A percentile compares a stretch with the other conserved stretches of the same genome.
phyloP scores from a whole-genome alignment of 2,888 invertebrate genomes.

The Cacoxenus indagator region DNA sequence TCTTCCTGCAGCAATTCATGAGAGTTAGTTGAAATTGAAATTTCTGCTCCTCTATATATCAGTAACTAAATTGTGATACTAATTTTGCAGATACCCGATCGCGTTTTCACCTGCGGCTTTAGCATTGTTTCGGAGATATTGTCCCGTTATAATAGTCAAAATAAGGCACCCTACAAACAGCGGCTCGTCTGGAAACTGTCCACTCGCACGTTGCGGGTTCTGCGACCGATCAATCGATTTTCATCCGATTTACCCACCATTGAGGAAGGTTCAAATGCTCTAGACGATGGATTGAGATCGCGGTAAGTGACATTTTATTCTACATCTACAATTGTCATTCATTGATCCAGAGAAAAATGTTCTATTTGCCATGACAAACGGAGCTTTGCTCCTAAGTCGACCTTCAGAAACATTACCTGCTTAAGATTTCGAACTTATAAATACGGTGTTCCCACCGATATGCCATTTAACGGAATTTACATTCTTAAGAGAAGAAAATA shows the following conservation, averaged over 20 bases:
- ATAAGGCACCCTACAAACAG: conserved; percentile 79
- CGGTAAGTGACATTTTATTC: conserved; percentile 66
- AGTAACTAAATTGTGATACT: neutral
- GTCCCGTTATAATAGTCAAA: conserved; percentile 80
- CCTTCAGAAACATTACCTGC: too few relatives aligned
- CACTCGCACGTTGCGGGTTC: conserved; percentile 78
- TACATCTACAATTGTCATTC: neutral
- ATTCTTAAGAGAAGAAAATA: too few relatives aligned
- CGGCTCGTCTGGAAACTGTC: conserved; percentile 84
- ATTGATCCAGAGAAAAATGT: too few relatives aligned
- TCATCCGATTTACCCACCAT: conserved; percentile 82
- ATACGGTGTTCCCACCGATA: too few relatives aligned
- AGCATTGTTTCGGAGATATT: conserved; percentile 77
- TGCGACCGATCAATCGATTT: conserved; percentile 82
- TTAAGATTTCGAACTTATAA: too few relatives aligned
- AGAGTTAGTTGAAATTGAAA: conserved; percentile 73
- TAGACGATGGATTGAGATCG: conserved; percentile 69
- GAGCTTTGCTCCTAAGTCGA: too few relatives aligned
- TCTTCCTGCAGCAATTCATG: conserved; percentile 80
- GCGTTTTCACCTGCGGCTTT: conserved; percentile 76
- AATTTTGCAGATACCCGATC: conserved; percentile 76
- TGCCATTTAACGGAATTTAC: too few relatives aligned
- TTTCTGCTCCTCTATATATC: neutral
- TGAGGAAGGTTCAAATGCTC: conserved; percentile 75
- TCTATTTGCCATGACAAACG: neutral